Evolutionary conservation across 1,140 invertebrate species (phyloP).

Genomic region (Anoplolepis gracilipes): DNA sequence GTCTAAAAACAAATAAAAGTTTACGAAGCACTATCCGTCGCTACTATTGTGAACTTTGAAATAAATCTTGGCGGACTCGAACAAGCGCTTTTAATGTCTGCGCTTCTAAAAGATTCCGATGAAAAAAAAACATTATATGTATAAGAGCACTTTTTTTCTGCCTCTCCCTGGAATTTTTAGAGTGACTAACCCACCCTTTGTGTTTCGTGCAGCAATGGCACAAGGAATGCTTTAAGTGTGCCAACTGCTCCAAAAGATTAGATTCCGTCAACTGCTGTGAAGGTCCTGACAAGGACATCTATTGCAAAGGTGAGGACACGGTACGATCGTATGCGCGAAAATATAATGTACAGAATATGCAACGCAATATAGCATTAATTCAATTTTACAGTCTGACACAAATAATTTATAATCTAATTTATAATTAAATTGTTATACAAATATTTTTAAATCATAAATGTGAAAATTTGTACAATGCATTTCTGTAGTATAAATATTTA

Average conservation of each 20-base stretch:
- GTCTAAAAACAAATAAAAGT: background rate
- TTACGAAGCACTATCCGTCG: slow-evolving; percentile 3
- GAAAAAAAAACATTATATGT: slow-evolving; percentile 25
- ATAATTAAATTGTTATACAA: background rate
- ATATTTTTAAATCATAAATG: background rate
- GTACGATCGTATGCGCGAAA: background rate
- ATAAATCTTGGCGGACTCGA: slow-evolving; percentile 29
- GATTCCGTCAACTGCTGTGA: slow-evolving; percentile 98
- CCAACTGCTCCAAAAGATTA: slow-evolving; percentile 96
- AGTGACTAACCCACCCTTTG: slow-evolving; percentile 84
- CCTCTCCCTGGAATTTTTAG: slow-evolving; percentile 57
- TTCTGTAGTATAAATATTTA: background rate
- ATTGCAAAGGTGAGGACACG: slow-evolving; percentile 95
- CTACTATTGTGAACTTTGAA: background rate
- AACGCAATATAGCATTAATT: background rate
- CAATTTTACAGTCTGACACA: background rate
- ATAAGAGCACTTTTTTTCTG: slow-evolving; percentile 47
- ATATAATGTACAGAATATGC: slow-evolving; percentile 17
- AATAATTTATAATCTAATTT: background rate
- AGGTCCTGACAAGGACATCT: slow-evolving; percentile 98
- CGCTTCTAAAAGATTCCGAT: slow-evolving; percentile 35
- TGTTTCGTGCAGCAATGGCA: slow-evolving; percentile 90
- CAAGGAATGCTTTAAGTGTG: slow-evolving; percentile 98
- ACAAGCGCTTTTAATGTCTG: slow-evolving; percentile 45
- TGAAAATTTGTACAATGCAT: background rate